Conservation (phyloP, 2,888 invertebrate genomes). For the Pterostichus niger region DNA sequence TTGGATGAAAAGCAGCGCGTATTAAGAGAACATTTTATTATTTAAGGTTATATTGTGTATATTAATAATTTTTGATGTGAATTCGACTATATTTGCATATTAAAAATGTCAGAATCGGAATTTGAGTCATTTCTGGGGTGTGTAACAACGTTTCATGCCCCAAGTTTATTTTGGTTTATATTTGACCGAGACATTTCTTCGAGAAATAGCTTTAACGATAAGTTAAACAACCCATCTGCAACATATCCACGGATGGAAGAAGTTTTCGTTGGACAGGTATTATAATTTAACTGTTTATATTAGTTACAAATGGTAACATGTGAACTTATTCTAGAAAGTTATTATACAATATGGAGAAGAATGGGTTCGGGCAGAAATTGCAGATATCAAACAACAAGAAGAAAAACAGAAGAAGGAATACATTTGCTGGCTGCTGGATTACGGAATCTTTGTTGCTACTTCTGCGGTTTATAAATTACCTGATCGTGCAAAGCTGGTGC, state of each 20-base stretch:
- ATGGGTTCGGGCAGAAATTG: constrained; percentile 44
- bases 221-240: background rate
- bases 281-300: background rate
- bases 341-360: constrained; percentile 21
- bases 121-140: background rate
- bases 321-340: constrained; percentile 2
- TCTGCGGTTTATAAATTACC: constrained; percentile 70
- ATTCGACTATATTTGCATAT: no score
- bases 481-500: constrained; percentile 66
- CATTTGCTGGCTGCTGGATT: constrained; percentile 72
- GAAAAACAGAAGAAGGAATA: constrained; percentile 62
- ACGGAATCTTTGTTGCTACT: constrained; percentile 69
- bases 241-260: background rate
- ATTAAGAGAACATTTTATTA: no score
- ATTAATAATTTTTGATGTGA: no score
- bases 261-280: constrained; percentile 34
- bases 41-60: no score
- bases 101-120: constrained; percentile 1
- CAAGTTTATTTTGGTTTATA: constrained; percentile 52
- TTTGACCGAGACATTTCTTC: constrained; percentile 40
- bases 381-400: background rate
- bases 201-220: background rate
- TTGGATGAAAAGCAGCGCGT: no score
- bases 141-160: constrained; percentile 15
- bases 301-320: background rate